These are phyloP conservation scores for Bolinopsis microptera DNA, from an alignment of 37 sponge, comb jelly and placozoan species.

Conservation along the genomic window DNA sequence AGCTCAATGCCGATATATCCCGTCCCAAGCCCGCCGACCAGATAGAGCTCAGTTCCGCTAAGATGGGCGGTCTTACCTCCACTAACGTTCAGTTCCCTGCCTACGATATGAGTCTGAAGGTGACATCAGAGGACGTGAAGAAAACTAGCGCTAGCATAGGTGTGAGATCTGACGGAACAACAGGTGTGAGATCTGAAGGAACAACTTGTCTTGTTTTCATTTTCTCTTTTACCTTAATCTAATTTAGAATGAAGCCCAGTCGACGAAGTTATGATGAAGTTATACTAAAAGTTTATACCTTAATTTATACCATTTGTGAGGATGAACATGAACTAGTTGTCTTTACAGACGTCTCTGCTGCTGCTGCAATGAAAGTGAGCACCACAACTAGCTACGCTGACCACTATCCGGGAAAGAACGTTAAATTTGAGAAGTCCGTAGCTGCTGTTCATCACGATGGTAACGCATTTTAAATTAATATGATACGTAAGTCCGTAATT, in stretches of 20 bases:
- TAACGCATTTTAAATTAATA: too few species aligned
- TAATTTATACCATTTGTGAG: too few species aligned
- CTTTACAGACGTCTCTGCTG: too few species aligned
- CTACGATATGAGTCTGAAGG: background rate
- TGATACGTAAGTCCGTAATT: too few species aligned
- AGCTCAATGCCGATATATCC: background rate
- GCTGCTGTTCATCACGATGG: background rate
- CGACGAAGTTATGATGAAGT: too few species aligned
- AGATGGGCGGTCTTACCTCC: constrained; percentile 6
- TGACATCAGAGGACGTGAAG: background rate
- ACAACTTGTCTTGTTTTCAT: too few species aligned
- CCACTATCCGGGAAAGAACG: constrained; percentile 23
- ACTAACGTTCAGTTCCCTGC: background rate
- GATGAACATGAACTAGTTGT: too few species aligned
- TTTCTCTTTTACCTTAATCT: too few species aligned
- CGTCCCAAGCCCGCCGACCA: constrained; percentile 35
- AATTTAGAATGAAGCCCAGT: too few species aligned
- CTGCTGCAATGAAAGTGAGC: background rate
- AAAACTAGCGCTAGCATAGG: background rate
- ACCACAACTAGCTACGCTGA: constrained; percentile 1
- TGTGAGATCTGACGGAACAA: too few species aligned
- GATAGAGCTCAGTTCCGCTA: constrained; percentile 7
- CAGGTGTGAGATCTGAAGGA: too few species aligned
- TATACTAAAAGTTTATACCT: too few species aligned
- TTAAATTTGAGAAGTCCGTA: background rate